Base-by-base conservation (phyloP, 2,113 vertebrate species). In the Sprattus sprattus region DNA sequence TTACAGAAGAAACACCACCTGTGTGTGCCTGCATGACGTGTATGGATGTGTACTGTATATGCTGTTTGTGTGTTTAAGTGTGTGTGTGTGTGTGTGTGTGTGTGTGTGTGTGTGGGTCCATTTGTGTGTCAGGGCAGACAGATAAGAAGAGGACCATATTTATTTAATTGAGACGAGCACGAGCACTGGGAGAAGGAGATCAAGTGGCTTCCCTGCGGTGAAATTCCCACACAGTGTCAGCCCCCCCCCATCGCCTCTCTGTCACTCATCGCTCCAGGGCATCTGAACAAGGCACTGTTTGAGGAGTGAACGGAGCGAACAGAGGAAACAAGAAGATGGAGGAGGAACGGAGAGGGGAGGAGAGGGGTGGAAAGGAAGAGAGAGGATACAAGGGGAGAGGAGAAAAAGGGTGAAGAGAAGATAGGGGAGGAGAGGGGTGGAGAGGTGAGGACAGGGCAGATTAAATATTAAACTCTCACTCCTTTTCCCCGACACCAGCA, bases 381-480 rank as follows among this genome's bases (percentile, higher is more conserved):
- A 67, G n/a, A 67, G n/a, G 1, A 28, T 11, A 28, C 9, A 28
- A 28, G n/a, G n/a, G 9, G n/a, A 11, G 64, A 64, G 64, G 7
- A 28, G n/a, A 67, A 13, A 28, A 10, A n/a, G 11, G 64, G 64
- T 10, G 10, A 67, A 7, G 60, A 67, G 60, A 67, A 67, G 60
- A 11, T 9, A 28, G 8, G 9, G n/a, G 25, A 67, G 60, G n/a
- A 64, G 22, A 67, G n/a, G 22, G 28, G 60, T 10, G n/a, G n/a
- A 67, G n/a, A 25, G 7, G 60, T 28, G 57, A 25, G 39, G 81
- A 47, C 6, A 49, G 52, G 46, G 85, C 87, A 88, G 83, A 91
- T 91, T 89, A 91, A 91, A 91, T 91, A 90, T 90, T 91, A 89
- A 90, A 88, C 85, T 90, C 60, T 85, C 85, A 86, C 87, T 89